Evolutionary conservation across 30 jellyfish, hydroid and myxozoan species (phyloP).

Genomic region (Pelagia noctiluca): DNA sequence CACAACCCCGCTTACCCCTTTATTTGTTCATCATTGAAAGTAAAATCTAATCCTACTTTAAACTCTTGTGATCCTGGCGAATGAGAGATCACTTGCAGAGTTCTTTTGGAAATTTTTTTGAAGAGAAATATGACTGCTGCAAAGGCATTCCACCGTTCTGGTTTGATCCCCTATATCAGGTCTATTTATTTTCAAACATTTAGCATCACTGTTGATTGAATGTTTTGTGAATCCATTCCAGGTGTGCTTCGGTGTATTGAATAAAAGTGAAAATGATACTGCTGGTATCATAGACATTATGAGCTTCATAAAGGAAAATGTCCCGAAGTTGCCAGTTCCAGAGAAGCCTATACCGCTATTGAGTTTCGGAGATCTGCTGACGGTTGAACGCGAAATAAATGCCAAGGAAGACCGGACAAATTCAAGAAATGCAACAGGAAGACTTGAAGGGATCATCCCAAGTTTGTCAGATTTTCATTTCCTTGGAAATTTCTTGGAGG

Average conservation of each 20-base stretch:
- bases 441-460: slow-evolving; percentile 22
- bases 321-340: background rate
- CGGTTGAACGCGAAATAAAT: slow-evolving; percentile 27
- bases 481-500: slow-evolving; percentile 31
- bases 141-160: background rate
- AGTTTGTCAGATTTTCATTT: slow-evolving; percentile 28
- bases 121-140: background rate
- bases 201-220: background rate
- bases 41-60: background rate
- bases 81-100: too few species aligned
- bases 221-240: background rate
- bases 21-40: too few species aligned
- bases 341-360: background rate
- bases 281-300: background rate
- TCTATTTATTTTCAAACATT: too few species aligned
- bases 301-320: background rate
- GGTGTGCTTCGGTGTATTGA: background rate
- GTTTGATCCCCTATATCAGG: too few species aligned
- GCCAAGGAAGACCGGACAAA: slow-evolving; percentile 25
- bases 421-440: background rate
- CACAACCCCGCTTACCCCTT: too few species aligned
- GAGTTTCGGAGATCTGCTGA: slow-evolving; percentile 43
- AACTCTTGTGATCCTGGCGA: background rate
- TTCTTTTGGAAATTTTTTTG: too few species aligned
- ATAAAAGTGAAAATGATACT: background rate